phyloP scores from a whole-genome alignment of 2,113 vertebrate species.

The Ciconia maguari region DNA sequence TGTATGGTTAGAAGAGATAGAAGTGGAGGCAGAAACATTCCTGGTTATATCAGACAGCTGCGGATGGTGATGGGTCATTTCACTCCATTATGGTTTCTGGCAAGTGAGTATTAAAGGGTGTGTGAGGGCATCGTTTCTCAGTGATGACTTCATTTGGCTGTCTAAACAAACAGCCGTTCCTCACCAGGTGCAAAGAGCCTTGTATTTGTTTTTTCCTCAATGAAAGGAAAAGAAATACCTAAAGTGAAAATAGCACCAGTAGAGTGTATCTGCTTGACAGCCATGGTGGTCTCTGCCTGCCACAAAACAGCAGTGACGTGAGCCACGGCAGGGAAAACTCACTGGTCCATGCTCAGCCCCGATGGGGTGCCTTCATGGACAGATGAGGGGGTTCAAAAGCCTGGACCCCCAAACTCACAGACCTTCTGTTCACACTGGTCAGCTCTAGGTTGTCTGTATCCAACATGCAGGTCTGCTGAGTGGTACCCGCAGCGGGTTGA shows the following conservation, averaged over 20 bases:
- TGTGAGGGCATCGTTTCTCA: conserved; percentile 40
- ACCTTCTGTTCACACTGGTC: not conserved
- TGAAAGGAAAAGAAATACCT: conserved; percentile 32
- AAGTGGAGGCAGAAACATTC: conserved; percentile 16
- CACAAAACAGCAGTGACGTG: not conserved
- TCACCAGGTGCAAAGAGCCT: conserved; percentile 51
- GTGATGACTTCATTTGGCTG: conserved; percentile 57
- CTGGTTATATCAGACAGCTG: conserved; percentile 36
- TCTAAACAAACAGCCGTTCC: conserved; percentile 46
- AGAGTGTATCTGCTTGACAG: not conserved
- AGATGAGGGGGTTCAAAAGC: not conserved
- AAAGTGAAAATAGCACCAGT: not conserved
- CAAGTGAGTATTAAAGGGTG: conserved; percentile 25
- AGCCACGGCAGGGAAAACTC: not conserved
- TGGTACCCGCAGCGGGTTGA: not conserved
- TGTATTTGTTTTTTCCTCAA: not conserved
- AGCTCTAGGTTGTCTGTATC: not conserved
- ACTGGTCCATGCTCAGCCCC: rapidly evolving
- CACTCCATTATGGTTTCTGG: conserved; percentile 56
- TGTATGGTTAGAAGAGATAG: not conserved
- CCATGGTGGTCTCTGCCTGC: not conserved
- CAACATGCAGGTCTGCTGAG: not conserved
- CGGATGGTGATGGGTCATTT: conserved; percentile 51
- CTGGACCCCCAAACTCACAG: not conserved
- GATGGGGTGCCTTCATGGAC: not conserved